Evolutionary conservation across 2,888 invertebrate species (phyloP), one percentile per base, ranked within the genome.

Genomic region (Conistra vaccinii): DNA sequence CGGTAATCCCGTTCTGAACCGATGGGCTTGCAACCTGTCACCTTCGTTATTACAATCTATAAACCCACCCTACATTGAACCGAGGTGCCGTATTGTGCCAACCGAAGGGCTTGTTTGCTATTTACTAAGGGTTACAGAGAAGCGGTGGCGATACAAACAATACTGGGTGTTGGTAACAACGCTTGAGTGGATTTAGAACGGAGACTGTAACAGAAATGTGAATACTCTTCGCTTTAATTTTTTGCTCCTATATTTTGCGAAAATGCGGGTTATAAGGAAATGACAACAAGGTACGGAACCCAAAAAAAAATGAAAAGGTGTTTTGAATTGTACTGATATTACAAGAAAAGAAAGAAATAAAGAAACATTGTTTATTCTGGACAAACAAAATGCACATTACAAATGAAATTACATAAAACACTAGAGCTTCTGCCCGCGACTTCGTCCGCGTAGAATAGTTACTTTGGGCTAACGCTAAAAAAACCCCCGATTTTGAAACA

Each of bases 11-110:
- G 35, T 65, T 74, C 71, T 67, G 45, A 79, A 78, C 68, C 73
- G 75, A 53, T 58, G 68, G 66, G 51, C 71, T 74, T 72, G 76
- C 86, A 86, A 78, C 66, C 82, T 81, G 86, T 69, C 84, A 82
- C 84, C 84, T 81, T 81, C 61, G 73, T 82, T 85, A 85, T 85
- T 84, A 81, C 85, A 76, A 84, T 81, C 79, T 84, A 84, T 85
- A 85, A 83, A 84, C 71, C 72, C 62, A 35, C 62, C 66, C 76
- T 61, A 67, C 65, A 67, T 71, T 66, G 80, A 70, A 72, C 84
- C 58, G 55, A 57, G 79, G 80, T 26, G 63, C 55, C 58, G 72
- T 84, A 68, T 84, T 84, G 76, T 76, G 63, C 51, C 58, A 51
- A 69, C 70, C 12, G 48, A 65, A 68, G 51, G 62, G 42, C 48